Percentiles rank a stretch among this genome's conserved stretches.
Evolutionary conservation across 2,888 invertebrate genomes (phyloP).

Genomic region (Eustalomyia histrio): DNA sequence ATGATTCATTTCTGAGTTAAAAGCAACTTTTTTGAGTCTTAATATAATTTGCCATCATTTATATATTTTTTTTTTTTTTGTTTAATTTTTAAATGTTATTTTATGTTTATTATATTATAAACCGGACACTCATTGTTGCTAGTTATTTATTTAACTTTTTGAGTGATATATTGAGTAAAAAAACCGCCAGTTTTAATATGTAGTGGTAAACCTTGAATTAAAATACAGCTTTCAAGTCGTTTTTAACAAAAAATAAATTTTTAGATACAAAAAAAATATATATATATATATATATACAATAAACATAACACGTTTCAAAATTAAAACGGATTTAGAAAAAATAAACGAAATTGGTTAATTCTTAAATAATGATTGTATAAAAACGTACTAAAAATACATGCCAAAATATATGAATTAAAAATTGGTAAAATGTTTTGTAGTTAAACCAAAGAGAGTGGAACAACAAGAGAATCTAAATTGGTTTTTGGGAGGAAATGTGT

Average conservation of each 20-base stretch:
- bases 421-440: too few species aligned
- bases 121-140: slow-evolving; percentile 34
- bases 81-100: slow-evolving; percentile 22
- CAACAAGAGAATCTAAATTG: too few species aligned
- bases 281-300: background rate
- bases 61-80: background rate
- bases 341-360: slow-evolving; percentile 16
- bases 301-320: slow-evolving; percentile 4
- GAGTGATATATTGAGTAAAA: slow-evolving; percentile 27
- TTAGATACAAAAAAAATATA: background rate
- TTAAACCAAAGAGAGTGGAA: too few species aligned
- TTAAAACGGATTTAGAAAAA: slow-evolving; percentile 25
- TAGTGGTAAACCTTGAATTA: slow-evolving; percentile 64
- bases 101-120: background rate
- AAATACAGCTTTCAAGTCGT: slow-evolving; percentile 63
- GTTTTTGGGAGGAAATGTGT: too few species aligned
- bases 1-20: background rate
- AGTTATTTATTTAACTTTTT: slow-evolving; percentile 18
- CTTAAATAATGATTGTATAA: slow-evolving; percentile 4
- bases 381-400: background rate
- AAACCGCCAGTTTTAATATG: slow-evolving; percentile 31
- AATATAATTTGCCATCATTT: background rate
- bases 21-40: background rate
- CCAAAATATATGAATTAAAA: too few species aligned
- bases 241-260: slow-evolving; percentile 27